phyloP scores from a whole-genome alignment of 2,113 vertebrate genomes.

The Sceloporus undulatus region DNA sequence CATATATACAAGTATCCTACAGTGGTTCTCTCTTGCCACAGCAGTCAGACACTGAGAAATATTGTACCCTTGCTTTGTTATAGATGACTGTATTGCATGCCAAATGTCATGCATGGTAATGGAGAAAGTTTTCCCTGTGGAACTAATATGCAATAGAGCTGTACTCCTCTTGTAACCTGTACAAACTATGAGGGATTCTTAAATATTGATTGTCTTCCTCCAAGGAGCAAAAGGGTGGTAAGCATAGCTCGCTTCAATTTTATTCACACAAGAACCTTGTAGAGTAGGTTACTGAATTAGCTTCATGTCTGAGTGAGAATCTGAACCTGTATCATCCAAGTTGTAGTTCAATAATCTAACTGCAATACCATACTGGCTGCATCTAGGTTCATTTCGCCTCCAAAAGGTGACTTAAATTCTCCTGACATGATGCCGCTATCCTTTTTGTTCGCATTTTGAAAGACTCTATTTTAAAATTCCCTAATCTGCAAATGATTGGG shows the following conservation, averaged over 20 bases:
- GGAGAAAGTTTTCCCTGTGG: background rate
- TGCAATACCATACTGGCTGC: too few species aligned
- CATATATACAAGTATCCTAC: background rate
- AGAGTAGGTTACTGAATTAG: background rate
- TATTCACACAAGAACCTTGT: background rate
- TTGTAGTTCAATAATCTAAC: too few species aligned
- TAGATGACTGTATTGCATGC: background rate
- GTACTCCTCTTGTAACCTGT: background rate
- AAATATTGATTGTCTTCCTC: background rate
- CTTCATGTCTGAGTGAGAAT: background rate
- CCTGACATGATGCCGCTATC: too few species aligned
- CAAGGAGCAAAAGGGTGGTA: background rate
- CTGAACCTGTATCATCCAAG: background rate
- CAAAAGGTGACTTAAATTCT: too few species aligned
- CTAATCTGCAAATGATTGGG: background rate
- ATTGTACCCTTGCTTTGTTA: background rate
- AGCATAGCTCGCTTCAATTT: background rate
- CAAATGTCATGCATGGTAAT: background rate
- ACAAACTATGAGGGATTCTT: background rate
- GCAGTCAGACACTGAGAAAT: background rate
- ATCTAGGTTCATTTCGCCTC: too few species aligned
- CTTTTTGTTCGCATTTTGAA: too few species aligned
- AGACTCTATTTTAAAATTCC: background rate
- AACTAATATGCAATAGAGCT: background rate
- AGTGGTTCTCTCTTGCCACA: background rate